Evolutionary conservation across 2,113 vertebrate species (phyloP), one percentile per base, ranked within the genome.

Genomic region (Geococcyx californianus): DNA sequence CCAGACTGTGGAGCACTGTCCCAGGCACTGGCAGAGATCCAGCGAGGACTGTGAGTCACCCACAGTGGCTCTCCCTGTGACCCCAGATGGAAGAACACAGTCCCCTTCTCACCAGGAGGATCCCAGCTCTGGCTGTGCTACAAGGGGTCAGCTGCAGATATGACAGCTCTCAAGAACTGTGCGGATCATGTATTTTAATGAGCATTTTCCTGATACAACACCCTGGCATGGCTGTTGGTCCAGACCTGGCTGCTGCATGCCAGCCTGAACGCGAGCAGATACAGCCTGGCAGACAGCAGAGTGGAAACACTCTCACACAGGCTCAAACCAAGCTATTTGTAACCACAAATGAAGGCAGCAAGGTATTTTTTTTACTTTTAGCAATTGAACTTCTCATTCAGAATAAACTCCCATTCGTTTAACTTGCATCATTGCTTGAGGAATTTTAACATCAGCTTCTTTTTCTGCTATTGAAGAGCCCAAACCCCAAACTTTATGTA

Each of bases 151-250:
- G 28, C 33, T 38, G 19, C 55, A 69, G 44, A 58, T 34, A 33
- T 0, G 0, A 16, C 24, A 69, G 16, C 19, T 69, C 33, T 24
- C 21, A 33, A 15, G 33, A 72, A 31, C 7, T 78, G 15, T 33
- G 10, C 33, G 23, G n/a, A 66, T 60, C 1, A 0, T 8, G 5
- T 25, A 3, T 42, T 59, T 11, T 25, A 21, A 20, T 0, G 0
- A 21, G 8, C 31, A 25, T 75, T 76, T 47, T 72, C 40, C 76
- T 42, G 36, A 59, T 17, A 8, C 44, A 69, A 17, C 36, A 33
- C 2, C 0, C 34, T 29, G n/a, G 2, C 2, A 1, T n/a, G 52
- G 38, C n/a, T 54, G 16, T 51, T 52, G 38, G 44, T 33, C 36
- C 1, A 1, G 42, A 49, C 26, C 40, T 68, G 40, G 16, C 25